Conservation (phyloP, 1,140 invertebrate species). For the Solenopsis fugax region DNA sequence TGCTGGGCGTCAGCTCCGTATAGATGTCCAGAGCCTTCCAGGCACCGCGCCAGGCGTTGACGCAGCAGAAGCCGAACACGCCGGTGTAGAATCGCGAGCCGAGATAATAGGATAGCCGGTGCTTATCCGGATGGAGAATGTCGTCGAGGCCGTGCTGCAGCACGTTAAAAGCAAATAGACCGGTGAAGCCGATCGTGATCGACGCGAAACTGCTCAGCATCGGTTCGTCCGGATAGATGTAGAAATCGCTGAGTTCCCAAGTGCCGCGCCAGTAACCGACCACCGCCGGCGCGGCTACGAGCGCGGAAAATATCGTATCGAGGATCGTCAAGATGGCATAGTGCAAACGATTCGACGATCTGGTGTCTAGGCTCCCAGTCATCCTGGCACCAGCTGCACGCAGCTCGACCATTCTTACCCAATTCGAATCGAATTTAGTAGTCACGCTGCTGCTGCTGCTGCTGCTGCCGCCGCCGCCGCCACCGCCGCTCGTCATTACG, state of each 20-base stretch:
- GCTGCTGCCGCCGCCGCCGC: too few relatives aligned
- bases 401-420: slow-evolving; percentile 83
- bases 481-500: slow-evolving; percentile 68
- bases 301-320: slow-evolving; percentile 91
- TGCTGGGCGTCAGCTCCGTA: slow-evolving; percentile 87
- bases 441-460: slow-evolving; percentile 73
- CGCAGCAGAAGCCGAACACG: slow-evolving; percentile 92
- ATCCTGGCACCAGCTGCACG: slow-evolving; percentile 78
- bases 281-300: slow-evolving; percentile 92
- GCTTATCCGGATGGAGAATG: slow-evolving; percentile 89
- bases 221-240: slow-evolving; percentile 89
- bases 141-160: slow-evolving; percentile 89
- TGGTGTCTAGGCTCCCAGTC: slow-evolving; percentile 78
- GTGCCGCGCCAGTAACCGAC: slow-evolving; percentile 95
- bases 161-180: slow-evolving; percentile 90
- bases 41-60: slow-evolving; percentile 94
- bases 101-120: slow-evolving; percentile 90
- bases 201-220: slow-evolving; percentile 89
- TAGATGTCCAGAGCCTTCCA: slow-evolving; percentile 92
- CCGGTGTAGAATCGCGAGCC: slow-evolving; percentile 92
- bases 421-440: slow-evolving; percentile 74
- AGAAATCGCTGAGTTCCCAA: slow-evolving; percentile 92
- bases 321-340: slow-evolving; percentile 89
- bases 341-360: slow-evolving; percentile 83
- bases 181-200: slow-evolving; percentile 89